phyloP scores from a whole-genome alignment of 2,113 vertebrate species.

The Morphnarchus princeps region DNA sequence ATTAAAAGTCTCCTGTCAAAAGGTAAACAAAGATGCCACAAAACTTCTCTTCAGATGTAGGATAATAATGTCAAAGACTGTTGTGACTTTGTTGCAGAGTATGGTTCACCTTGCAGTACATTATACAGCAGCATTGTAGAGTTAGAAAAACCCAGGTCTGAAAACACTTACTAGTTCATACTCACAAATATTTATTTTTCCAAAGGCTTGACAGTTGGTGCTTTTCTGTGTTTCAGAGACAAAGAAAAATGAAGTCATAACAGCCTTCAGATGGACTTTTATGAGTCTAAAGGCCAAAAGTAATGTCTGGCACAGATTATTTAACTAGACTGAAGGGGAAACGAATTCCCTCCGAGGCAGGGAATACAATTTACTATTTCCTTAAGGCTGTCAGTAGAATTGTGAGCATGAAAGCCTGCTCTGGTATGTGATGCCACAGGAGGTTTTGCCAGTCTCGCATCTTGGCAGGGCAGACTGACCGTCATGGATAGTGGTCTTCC shows the following conservation, averaged over 20 bases:
- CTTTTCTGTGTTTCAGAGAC: constrained; percentile 2
- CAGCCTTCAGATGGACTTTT: background rate
- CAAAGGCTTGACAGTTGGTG: background rate
- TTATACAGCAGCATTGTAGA: background rate
- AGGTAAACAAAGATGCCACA: background rate
- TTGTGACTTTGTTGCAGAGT: background rate
- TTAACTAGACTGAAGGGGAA: constrained; percentile 32
- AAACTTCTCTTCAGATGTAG: background rate
- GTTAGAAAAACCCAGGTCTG: background rate
- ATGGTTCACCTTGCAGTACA: background rate
- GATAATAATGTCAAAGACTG: background rate
- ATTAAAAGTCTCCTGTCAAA: background rate
- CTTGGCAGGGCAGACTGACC: background rate
- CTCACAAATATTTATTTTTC: background rate
- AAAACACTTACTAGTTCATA: background rate
- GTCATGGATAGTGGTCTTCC: background rate
- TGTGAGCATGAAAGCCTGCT: background rate
- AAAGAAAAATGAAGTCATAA: constrained; percentile 22
- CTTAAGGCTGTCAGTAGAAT: background rate
- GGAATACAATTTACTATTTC: background rate
- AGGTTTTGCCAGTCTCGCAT: background rate
- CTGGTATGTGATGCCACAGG: background rate
- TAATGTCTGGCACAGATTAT: constrained; percentile 39
- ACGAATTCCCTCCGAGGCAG: background rate
- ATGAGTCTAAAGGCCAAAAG: constrained; percentile 19